Percentiles rank a stretch among this genome's conserved stretches.
Conservation (phyloP, 2,113 vertebrate genomes). For the Nesogale talazaci region DNA sequence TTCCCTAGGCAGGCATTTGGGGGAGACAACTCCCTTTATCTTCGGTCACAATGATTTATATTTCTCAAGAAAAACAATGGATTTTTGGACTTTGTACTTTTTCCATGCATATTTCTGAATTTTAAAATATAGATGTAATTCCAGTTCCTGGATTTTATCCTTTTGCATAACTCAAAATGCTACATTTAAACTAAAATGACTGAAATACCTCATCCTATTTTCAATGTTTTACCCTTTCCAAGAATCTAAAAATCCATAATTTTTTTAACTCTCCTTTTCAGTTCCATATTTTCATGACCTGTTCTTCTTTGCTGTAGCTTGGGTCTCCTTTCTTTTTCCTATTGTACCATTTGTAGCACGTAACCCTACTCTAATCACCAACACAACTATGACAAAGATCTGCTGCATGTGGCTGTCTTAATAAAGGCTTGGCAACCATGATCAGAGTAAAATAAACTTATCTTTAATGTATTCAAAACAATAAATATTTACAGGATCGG, state of each 20-base stretch:
- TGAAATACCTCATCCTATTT: neutral
- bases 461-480: too few relatives aligned
- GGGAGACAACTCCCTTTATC: too few relatives aligned
- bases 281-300: neutral
- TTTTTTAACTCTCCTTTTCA: neutral
- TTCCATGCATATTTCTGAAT: neutral
- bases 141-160: neutral
- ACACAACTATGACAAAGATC: accelerated
- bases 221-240: neutral
- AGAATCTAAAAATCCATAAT: neutral
- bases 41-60: neutral
- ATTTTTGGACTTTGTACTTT: neutral
- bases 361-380: accelerated
- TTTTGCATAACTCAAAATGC: neutral
- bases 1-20: too few relatives aligned
- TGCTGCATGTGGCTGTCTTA: neutral
- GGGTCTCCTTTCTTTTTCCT: neutral
- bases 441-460: neutral
- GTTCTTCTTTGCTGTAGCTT: neutral
- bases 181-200: neutral
- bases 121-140: neutral
- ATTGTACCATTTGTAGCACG: neutral
- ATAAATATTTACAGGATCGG: too few relatives aligned
- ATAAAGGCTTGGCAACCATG: neutral
- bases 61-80: neutral